Evolutionary conservation across 2,888 invertebrate genomes (phyloP).

Genomic region (Drosophila villosipedis): DNA sequence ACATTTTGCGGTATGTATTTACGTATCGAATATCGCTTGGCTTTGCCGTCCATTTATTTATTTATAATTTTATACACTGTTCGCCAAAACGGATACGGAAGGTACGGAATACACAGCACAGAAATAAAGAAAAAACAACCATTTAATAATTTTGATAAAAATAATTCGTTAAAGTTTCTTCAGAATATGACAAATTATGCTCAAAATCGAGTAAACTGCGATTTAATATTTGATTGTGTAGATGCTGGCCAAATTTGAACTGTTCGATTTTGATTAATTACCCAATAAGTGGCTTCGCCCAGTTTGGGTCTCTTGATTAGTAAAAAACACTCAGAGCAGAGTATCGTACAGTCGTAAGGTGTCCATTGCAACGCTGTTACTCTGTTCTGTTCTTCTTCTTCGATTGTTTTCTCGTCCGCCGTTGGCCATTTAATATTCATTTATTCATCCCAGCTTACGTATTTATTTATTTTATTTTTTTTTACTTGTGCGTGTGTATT

Average conservation of each 20-base stretch:
- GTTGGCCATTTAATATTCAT: slow-evolving; percentile 77
- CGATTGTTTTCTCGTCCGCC: slow-evolving; percentile 23
- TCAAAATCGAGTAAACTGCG: neutral
- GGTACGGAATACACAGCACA: neutral
- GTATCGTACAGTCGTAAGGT: slow-evolving; percentile 1
- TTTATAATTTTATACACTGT: slow-evolving; percentile 39
- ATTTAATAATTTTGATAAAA: neutral
- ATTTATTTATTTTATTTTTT: slow-evolving; percentile 50
- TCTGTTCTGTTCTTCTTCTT: slow-evolving; percentile 31
- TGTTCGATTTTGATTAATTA: neutral
- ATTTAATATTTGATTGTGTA: neutral
- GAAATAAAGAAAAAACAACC: neutral
- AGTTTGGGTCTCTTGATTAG: neutral
- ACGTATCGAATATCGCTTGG: slow-evolving; percentile 65
- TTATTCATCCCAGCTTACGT: slow-evolving; percentile 77
- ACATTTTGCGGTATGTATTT: slow-evolving; percentile 68
- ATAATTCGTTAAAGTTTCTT: neutral
- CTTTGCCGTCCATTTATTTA: slow-evolving; percentile 55
- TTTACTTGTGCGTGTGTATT: slow-evolving; percentile 30
- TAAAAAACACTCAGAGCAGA: slow-evolving; percentile 3
- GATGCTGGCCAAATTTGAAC: neutral
- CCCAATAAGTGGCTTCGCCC: neutral
- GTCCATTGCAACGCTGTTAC: slow-evolving; percentile 9
- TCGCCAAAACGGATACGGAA: neutral
- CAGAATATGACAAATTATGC: neutral